phyloP scores from a whole-genome alignment of 2,797 vertebrate species.

The Semotilus atromaculatus region DNA sequence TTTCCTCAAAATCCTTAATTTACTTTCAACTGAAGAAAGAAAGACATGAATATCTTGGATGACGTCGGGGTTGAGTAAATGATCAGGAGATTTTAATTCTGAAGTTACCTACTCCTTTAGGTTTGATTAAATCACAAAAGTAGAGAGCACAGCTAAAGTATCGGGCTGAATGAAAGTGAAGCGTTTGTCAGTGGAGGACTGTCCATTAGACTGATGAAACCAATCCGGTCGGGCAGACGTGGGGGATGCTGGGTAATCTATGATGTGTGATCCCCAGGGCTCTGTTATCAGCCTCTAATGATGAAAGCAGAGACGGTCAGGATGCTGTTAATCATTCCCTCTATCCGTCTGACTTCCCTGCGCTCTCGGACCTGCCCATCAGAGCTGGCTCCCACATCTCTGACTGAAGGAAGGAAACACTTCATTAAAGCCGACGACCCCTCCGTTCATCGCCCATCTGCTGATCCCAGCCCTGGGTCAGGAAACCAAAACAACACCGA shows the following conservation, averaged over 20 bases:
- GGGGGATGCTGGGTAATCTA: conserved; percentile 33
- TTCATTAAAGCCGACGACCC: not conserved
- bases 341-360: conserved; percentile 46
- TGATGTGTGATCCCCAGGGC: conserved; percentile 21
- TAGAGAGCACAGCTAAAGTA: not conserved
- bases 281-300: conserved; percentile 36
- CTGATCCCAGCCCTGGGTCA: not conserved
- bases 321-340: conserved; percentile 53
- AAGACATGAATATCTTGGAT: too few species aligned
- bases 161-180: not conserved
- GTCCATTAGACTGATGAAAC: conserved; percentile 14
- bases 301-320: conserved; percentile 48
- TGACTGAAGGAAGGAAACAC: not conserved
- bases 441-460: not conserved
- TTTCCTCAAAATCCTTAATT: too few species aligned
- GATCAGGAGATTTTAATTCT: too few species aligned
- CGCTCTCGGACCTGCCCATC: conserved; percentile 7
- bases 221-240: not conserved
- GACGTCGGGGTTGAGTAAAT: too few species aligned
- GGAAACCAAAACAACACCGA: not conserved
- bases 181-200: not conserved
- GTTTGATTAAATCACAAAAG: not conserved
- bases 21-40: too few species aligned
- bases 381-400: not conserved
- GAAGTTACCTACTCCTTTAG: not conserved